Percentiles rank a stretch among this genome's conserved stretches.
Conservation (phyloP, 2,888 invertebrate genomes). For the Cosmia trapezina region DNA sequence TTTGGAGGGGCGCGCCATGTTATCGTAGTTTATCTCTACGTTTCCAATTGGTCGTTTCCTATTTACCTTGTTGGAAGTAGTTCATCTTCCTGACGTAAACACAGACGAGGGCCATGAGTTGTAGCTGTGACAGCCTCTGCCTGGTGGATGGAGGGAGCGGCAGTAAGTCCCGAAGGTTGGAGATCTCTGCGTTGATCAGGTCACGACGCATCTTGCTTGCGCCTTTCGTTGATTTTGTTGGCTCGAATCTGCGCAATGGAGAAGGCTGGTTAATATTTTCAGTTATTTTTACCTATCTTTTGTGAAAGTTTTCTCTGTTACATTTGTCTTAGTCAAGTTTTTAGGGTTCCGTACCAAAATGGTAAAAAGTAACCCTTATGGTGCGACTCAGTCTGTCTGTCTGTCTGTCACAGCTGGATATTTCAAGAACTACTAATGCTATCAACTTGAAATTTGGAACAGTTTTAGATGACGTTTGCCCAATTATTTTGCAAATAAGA, state of each 20-base stretch:
- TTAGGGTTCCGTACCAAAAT: too few relatives aligned
- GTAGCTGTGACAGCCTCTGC: constrained; percentile 98
- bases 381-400: too few relatives aligned
- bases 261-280: background rate
- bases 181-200: constrained; percentile 99
- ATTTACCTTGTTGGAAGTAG: constrained; percentile 95
- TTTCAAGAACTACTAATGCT: too few relatives aligned
- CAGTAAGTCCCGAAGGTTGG: constrained; percentile 98
- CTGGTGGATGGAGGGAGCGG: constrained; percentile 98
- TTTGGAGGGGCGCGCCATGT: too few relatives aligned
- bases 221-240: constrained; percentile 99
- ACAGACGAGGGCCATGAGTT: constrained; percentile 99
- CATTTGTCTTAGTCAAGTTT: background rate
- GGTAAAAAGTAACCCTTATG: too few relatives aligned
- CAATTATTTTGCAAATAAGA: too few relatives aligned
- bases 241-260: constrained; percentile 93
- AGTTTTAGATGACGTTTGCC: too few relatives aligned
- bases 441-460: too few relatives aligned
- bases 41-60: background rate
- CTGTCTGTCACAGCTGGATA: too few relatives aligned
- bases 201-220: constrained; percentile 99
- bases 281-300: background rate
- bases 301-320: background rate
- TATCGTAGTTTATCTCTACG: too few relatives aligned
- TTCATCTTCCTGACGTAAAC: constrained; percentile 99